Evolutionary conservation across 2,113 vertebrate genomes (phyloP), one percentile per base, ranked within the genome.

Genomic region (Sturnus vulgaris): DNA sequence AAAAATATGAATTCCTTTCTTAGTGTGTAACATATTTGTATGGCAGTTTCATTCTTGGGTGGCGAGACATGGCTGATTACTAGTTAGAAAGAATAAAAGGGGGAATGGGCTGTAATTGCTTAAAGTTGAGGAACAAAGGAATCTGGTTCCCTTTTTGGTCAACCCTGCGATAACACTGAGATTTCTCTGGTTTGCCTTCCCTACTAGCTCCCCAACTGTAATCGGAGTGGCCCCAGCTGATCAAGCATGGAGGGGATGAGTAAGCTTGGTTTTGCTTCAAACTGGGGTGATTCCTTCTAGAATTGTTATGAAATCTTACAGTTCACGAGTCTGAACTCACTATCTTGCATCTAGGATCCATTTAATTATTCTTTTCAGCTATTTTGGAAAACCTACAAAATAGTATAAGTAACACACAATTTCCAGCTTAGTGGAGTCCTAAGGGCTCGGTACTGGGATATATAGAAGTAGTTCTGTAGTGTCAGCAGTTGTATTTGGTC

Each of bases 1-100:
- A 75, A 90, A 91, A 84, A 55, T 8, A 55, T 39, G 3, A 91
- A 96, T 94, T 95, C 70, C 39, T 92, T 82, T 89, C 70, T 79
- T 85, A 33, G 21, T 55, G 39, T 42, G 78, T 95, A 72, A 88
- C 8, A 3, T 39, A 64, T 30, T 82, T 82, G 42, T 90, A 15
- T 10, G 40, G 33, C 25, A 57, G 25, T 85, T 89, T 88, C 70
- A 77, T 88, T 93, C 75, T 59, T 80, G 90, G 39, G 35, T 80
- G 44, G 47, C 9, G 18, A 92, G 66, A 55, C 46, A 30, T 35
- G 25, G 6, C 60, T 91, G 40, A 64, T 89, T 59, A 65, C 35
- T 28, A 75, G n/a, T 79, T 69, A 44, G 31, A 87, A 44, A 73
- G 20, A 81, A 55, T 57, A 30, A 89, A 92, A 89, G 37, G 30